Evolutionary conservation across 1,140 invertebrate genomes (phyloP).

Genomic region (Temnothorax curvispinosus): DNA sequence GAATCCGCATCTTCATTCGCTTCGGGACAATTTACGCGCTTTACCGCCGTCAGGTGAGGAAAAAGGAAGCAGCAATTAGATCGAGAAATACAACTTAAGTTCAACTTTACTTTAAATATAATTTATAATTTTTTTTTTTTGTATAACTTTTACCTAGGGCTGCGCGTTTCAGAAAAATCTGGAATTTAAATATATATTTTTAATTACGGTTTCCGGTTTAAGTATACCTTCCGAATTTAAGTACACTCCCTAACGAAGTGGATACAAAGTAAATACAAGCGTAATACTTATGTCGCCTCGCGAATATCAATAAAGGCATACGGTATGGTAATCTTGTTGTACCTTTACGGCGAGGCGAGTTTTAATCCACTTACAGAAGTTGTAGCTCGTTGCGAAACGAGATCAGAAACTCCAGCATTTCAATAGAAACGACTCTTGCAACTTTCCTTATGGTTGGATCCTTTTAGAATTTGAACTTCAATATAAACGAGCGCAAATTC

Average conservation of each 20-base stretch:
- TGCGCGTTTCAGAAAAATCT: neutral
- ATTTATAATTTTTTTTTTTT: neutral
- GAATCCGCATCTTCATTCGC: neutral
- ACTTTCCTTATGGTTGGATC: constrained; percentile 22
- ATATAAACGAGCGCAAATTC: constrained; percentile 6
- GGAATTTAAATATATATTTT: neutral
- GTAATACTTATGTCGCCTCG: neutral
- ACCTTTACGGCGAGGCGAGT: constrained; percentile 13
- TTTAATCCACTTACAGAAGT: constrained; percentile 45
- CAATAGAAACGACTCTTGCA: constrained; percentile 19
- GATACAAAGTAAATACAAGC: neutral
- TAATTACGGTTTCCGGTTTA: neutral
- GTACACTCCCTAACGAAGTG: too few relatives aligned
- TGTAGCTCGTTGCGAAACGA: constrained; percentile 36
- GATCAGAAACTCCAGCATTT: constrained; percentile 47
- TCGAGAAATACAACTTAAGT: neutral
- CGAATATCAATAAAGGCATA: constrained; percentile 39
- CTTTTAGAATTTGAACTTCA: constrained; percentile 14
- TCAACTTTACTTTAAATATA: neutral
- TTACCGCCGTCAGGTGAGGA: neutral
- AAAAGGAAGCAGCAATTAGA: neutral
- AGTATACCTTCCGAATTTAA: neutral
- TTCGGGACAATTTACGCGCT: neutral
- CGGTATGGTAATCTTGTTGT: constrained; percentile 36
- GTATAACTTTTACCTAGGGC: neutral